phyloP scores from a whole-genome alignment of 2,888 invertebrate genomes.

The Apamea epomidion region DNA sequence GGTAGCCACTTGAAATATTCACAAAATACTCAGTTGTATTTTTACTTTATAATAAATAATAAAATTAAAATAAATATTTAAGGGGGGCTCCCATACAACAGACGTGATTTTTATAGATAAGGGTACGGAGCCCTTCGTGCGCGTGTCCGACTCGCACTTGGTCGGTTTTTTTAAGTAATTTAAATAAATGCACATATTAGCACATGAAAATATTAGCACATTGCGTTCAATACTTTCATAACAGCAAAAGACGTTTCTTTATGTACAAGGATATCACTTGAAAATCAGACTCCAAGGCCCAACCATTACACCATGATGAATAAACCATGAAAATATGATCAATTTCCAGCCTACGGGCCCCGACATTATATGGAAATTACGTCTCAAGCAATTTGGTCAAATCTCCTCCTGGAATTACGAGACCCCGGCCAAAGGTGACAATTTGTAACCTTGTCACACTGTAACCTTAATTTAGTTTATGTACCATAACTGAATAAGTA shows the following conservation, averaged over 20 bases:
- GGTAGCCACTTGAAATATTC: no score
- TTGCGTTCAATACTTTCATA: no score
- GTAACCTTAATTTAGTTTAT: slow-evolving; percentile 52
- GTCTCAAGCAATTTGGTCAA: slow-evolving; percentile 53
- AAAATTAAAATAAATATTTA: no score
- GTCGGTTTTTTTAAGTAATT: no score
- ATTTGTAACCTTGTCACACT: slow-evolving; percentile 60
- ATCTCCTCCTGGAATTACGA: slow-evolving; percentile 56
- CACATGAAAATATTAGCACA: neutral
- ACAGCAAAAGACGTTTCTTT: no score
- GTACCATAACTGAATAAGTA: slow-evolving; percentile 49
- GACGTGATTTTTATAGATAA: no score
- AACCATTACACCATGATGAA: slow-evolving; percentile 29
- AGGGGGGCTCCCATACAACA: no score
- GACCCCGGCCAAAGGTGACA: slow-evolving; percentile 47
- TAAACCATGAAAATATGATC: slow-evolving; percentile 49
- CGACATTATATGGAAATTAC: slow-evolving; percentile 54
- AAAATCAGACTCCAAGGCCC: slow-evolving; percentile 19
- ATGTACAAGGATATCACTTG: neutral
- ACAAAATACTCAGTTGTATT: no score
- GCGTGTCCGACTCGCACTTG: no score
- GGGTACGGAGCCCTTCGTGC: no score
- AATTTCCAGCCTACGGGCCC: slow-evolving; percentile 34
- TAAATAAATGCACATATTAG: no score
- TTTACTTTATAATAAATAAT: no score